Base-by-base conservation (phyloP, 2,888 invertebrate species). In the Argyresthia albistria region DNA sequence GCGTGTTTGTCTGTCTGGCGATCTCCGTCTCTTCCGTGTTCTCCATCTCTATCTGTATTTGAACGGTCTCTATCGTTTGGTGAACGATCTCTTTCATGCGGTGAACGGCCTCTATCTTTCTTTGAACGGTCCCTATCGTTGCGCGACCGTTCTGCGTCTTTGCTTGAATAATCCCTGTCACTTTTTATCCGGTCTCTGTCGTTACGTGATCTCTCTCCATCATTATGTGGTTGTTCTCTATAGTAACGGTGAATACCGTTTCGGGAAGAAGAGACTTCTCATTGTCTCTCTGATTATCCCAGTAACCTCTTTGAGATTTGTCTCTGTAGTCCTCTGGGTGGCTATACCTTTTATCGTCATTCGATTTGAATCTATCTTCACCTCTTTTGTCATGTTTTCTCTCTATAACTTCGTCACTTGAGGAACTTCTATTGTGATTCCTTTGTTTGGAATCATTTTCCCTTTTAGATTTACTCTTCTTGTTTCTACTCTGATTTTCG, bases 11-110 rank as follows among this genome's bases (percentile, higher is more conserved):
- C 25, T 25, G 3, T 25, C 25, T 25, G 25, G 25, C 25, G 25
- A 25, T 25, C 25, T 25, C 6, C 25, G 25, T 25, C 25, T 25
- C 25, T 25, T 25, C 6, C 25, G 25, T 25, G 25, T 25, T 25
- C 25, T 25, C 25, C 25, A 25, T 25, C 25, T 25, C 25, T 25
- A 25, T 25, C 25, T 2, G 2, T 25, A 4, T 25, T 25, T 25
- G 25, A 25, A 25, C 53, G 50, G 12, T 14, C n/a, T 47, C 43
- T 43, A 14, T 35, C 6, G 25, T 46, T 46, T 8, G 90, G 60
- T 90, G 91, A 61, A 88, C 88, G 57, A 90, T 89, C 50, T 92
- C 70, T 61, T 91, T 81, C 37, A 8, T 48, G 14, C 2, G 55
- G 83, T 84, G 65, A 45, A 15, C 39, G 10, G 39, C 3, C 39